Base-by-base conservation (phyloP, 2,797 vertebrate species). In the Prunella strophiata region DNA sequence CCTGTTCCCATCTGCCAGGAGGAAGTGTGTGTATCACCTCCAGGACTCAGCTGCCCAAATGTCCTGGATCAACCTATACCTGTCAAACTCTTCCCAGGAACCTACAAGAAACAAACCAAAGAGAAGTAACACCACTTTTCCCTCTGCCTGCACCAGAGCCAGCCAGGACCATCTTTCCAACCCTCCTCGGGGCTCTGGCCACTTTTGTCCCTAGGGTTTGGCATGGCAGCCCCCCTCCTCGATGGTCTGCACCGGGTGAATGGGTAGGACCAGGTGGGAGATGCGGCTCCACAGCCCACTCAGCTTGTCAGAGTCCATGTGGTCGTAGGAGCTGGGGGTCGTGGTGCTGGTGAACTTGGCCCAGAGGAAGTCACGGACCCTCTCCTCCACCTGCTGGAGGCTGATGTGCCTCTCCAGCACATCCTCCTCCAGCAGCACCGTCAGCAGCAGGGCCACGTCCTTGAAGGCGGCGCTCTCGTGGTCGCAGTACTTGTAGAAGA, bases 401-500 rank as follows among this genome's bases (percentile, higher is more conserved):
- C 93, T 73, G 11, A 97, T 77, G 2, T 85, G 82, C 2, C 71
- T 34, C 3, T 90, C 94, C 40, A 99, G 70, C 3, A 89, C 93
- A 3, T 98, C 97, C 57, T 98, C 97, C 27, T 98, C 98, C 70
- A 99, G 97, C 18, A 99, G 97, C 38, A 99, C 98, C 0, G 99
- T 99, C 91, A 99, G 98, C 83, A 98, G 93, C 62, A 99, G 91
- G 23, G 99, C 98, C 79, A 98, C 98, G 0, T 96, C 98, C 95
- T 99, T 99, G 86, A 98, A 99, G 30, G 98, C 98, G 0, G 99
- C 98, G 0, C 96, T 99, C 96, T 99, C 98, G 0, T 99, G 99
- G 96, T 99, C 99, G 2, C 99, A 99, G 95, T 99, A 99, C 88
- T 99, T 99, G 94, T 99, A 99, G 95, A 99, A 99, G 94, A 99